Conservation (phyloP, 1,140 invertebrate species). For the Sminthurinus signatus region DNA sequence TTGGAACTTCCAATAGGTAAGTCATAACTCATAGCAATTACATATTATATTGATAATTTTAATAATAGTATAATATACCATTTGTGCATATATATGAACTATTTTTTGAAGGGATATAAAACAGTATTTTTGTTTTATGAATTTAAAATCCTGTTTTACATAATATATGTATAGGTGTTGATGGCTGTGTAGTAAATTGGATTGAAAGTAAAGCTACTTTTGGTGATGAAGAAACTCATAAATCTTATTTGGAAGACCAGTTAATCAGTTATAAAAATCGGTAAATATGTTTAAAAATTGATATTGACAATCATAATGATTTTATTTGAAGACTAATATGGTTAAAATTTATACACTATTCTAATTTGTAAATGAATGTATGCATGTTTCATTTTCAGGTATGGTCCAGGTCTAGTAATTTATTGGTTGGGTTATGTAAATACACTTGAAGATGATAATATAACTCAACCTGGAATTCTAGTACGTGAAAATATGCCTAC, state of each 20-base stretch:
- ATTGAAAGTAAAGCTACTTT: conserved; percentile 94
- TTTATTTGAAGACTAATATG: conserved; percentile 11
- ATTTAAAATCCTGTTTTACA: neutral
- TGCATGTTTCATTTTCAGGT: too few species aligned
- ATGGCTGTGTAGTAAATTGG: conserved; percentile 85
- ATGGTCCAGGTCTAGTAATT: conserved; percentile 87
- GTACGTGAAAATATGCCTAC: conserved; percentile 58
- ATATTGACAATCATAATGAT: conserved; percentile 1
- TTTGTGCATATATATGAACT: conserved; percentile 4
- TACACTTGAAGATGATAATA: conserved; percentile 49
- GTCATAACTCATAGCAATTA: too few species aligned
- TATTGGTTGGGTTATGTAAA: conserved; percentile 94
- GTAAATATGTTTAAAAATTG: too few species aligned
- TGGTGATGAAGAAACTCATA: conserved; percentile 74
- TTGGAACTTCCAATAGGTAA: conserved; percentile 73
- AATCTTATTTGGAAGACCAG: conserved; percentile 78
- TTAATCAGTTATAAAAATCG: conserved; percentile 86
- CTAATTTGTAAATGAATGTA: too few species aligned
- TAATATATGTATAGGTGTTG: conserved; percentile 56
- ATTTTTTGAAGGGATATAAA: neutral
- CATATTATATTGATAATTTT: too few species aligned
- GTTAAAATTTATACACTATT: too few species aligned
- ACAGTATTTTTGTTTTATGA: neutral
- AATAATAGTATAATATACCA: too few species aligned
- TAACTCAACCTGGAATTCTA: conserved; percentile 60